These are phyloP conservation scores for Onychomys arenicola DNA, from an alignment of 2,797 vertebrate species.

Conservation along the genomic window DNA sequence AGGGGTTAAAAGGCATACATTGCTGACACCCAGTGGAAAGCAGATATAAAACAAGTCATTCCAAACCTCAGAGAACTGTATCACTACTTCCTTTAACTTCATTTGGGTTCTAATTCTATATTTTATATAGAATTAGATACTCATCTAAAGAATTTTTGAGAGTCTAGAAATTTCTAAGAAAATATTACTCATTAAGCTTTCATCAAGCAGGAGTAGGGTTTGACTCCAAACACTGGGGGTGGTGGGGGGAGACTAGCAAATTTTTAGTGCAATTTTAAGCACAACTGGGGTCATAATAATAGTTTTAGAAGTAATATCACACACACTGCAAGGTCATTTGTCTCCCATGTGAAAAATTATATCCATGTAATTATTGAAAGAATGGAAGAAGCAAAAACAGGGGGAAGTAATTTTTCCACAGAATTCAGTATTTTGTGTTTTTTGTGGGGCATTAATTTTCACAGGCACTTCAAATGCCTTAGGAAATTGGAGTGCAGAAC, in stretches of 20 bases:
- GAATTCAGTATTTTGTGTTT: slow-evolving; percentile 8
- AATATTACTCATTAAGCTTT: slow-evolving; percentile 11
- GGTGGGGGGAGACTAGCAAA: neutral
- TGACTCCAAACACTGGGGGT: neutral
- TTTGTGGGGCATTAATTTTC: slow-evolving; percentile 46
- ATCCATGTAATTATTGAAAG: slow-evolving; percentile 4
- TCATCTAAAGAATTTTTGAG: neutral
- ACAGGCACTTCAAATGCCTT: slow-evolving; percentile 36
- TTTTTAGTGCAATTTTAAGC: slow-evolving; percentile 38
- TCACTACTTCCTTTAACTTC: neutral
- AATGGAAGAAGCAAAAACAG: neutral
- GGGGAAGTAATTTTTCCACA: slow-evolving; percentile 1
- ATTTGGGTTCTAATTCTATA: slow-evolving; percentile 21
- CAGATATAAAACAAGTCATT: slow-evolving; percentile 51
- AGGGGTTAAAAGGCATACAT: slow-evolving; percentile 23
- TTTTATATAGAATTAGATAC: neutral
- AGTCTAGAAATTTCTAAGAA: neutral
- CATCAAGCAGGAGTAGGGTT: neutral
- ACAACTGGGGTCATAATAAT: neutral
- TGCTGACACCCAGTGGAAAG: slow-evolving; percentile 68
- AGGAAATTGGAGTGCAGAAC: neutral
- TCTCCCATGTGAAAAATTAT: neutral
- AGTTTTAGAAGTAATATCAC: neutral
- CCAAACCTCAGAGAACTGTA: neutral
- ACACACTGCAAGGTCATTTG: neutral